A percentile compares a stretch with the other conserved stretches of the same genome.
Evolutionary conservation across 2,113 vertebrate species (phyloP).

Genomic region (Artemisiospiza belli): DNA sequence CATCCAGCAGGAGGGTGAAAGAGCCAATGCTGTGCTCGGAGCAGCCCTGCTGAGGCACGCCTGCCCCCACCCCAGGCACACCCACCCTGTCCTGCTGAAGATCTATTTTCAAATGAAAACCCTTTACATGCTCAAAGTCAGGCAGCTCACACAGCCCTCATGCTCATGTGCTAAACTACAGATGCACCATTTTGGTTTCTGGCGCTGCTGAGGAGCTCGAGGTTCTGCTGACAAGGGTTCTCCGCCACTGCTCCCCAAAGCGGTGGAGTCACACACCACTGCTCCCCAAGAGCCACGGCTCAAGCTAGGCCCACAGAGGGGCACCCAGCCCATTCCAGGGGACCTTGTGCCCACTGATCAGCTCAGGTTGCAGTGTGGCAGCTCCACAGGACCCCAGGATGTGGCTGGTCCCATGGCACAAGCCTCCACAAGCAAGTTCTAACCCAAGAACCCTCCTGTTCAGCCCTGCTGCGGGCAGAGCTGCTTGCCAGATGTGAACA

Average conservation of each 20-base stretch:
- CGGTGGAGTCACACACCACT: too few relatives aligned
- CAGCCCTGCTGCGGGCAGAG: not conserved
- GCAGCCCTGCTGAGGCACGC: fast-evolving
- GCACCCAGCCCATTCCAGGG: not conserved
- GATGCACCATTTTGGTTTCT: not conserved
- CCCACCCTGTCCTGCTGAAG: not conserved
- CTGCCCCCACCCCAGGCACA: not conserved
- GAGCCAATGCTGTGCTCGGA: not conserved
- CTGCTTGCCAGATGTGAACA: not conserved
- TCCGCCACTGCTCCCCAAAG: not conserved
- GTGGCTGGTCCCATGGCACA: fast-evolving
- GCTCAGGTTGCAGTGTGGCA: fast-evolving
- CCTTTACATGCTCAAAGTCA: not conserved
- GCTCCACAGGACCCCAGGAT: not conserved
- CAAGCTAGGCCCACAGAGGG: not conserved
- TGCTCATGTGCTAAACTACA: not conserved
- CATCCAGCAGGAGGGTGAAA: not conserved
- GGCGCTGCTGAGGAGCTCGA: not conserved
- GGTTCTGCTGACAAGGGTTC: not conserved
- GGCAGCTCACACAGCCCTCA: not conserved
- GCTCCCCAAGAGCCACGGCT: not conserved
- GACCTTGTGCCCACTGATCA: not conserved
- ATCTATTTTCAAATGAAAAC: fast-evolving
- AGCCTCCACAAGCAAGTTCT: not conserved
- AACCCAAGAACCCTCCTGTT: not conserved